Percentiles rank a stretch among this genome's conserved stretches.
Evolutionary conservation across 2,113 vertebrate species (phyloP).

Genomic region (Pygoscelis adeliae): DNA sequence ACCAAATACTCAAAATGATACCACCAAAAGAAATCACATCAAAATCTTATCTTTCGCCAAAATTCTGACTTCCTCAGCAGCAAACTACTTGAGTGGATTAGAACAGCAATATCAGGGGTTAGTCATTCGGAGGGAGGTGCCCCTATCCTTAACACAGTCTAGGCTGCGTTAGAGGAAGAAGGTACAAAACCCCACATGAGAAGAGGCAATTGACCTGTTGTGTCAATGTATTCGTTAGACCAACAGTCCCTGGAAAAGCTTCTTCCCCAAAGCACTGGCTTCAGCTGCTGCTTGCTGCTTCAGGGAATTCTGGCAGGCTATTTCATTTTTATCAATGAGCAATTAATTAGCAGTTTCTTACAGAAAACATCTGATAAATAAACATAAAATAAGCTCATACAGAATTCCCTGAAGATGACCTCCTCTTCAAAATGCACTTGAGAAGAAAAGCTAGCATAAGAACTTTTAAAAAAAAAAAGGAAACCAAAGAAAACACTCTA

Average conservation of each 20-base stretch:
- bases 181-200: not conserved
- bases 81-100: not conserved
- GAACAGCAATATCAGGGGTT: not conserved
- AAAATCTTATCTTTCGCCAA: not conserved
- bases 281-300: not conserved
- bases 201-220: not conserved
- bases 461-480: not conserved
- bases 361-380: constrained; percentile 11
- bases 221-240: not conserved
- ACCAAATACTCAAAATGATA: not conserved
- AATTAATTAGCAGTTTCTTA: constrained; percentile 57
- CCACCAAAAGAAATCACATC: not conserved
- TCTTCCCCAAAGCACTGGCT: not conserved
- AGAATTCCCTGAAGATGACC: not conserved
- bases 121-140: not conserved
- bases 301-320: not conserved
- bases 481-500: not conserved
- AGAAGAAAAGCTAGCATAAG: not conserved
- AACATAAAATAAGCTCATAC: constrained; percentile 14
- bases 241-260: not conserved
- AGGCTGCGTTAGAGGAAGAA: not conserved
- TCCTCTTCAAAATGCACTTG: constrained; percentile 18
- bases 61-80: not conserved
- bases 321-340: constrained; percentile 17
- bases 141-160: not conserved